Conservation (phyloP, 2,797 vertebrate genomes). For the Sylvia borin region DNA sequence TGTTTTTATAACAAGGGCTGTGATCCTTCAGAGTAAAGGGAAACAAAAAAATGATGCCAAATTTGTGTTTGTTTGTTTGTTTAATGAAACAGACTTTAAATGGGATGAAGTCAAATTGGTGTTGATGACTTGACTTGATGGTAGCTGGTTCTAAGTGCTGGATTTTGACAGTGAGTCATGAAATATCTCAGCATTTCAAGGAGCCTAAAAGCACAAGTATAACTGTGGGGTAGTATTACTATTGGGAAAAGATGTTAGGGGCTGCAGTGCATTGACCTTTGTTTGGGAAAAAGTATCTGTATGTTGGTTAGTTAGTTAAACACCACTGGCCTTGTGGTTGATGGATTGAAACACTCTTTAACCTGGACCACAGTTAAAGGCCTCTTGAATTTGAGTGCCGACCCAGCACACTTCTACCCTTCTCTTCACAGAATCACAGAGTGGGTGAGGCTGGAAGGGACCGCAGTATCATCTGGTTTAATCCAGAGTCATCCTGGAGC, state of each 20-base stretch:
- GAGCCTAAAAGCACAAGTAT: not conserved
- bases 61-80: slow-evolving; percentile 12
- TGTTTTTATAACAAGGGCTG: slow-evolving; percentile 23
- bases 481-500: not conserved
- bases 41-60: slow-evolving; percentile 10
- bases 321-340: not conserved
- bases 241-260: not conserved
- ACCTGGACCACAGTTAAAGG: not conserved
- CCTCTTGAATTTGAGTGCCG: not conserved
- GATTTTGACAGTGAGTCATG: not conserved
- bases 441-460: not conserved
- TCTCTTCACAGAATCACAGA: not conserved
- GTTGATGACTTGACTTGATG: not conserved
- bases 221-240: not conserved
- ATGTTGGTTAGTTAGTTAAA: not conserved
- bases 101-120: not conserved
- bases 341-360: not conserved
- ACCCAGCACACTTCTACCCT: not conserved
- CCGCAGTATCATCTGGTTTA: not conserved
- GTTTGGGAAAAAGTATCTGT: not conserved
- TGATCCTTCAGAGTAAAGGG: not conserved
- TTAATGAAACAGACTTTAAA: not conserved
- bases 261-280: not conserved
- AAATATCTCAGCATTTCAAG: not conserved
- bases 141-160: not conserved